Percentiles rank a stretch among this genome's conserved stretches.
Evolutionary conservation across 2,113 vertebrate species (phyloP).

Genomic region (Sinocyclocheilus anshuiensis): DNA sequence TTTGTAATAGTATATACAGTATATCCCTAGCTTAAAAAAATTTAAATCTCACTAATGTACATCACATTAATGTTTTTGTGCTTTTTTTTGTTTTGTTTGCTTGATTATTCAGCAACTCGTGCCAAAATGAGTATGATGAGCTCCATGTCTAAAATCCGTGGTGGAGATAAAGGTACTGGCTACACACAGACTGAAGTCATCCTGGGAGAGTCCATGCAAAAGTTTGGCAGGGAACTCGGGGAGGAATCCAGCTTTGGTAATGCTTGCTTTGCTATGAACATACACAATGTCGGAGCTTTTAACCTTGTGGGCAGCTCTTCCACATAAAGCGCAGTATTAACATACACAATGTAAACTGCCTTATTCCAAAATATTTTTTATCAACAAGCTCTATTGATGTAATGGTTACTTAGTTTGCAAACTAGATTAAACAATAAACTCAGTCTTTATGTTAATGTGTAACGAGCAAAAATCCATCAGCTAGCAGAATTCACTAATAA

Average conservation of each 20-base stretch:
- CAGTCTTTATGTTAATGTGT: background rate
- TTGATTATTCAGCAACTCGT: constrained; percentile 84
- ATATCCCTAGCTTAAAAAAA: background rate
- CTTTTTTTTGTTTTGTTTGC: constrained; percentile 42
- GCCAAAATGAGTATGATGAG: constrained; percentile 99
- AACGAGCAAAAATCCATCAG: background rate
- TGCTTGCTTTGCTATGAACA: background rate
- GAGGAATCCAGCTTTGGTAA: constrained; percentile 96
- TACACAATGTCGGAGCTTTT: background rate
- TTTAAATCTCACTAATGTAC: background rate
- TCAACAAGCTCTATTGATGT: background rate
- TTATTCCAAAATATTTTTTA: background rate
- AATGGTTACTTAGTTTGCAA: background rate
- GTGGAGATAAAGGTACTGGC: constrained; percentile 94
- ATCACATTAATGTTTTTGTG: too few relatives aligned
- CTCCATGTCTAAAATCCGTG: constrained; percentile 99
- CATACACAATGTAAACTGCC: background rate
- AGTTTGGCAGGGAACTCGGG: constrained; percentile 92
- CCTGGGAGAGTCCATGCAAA: constrained; percentile 93
- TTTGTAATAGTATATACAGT: background rate
- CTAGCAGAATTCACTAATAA: background rate
- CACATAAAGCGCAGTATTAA: background rate
- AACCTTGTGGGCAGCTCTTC: background rate
- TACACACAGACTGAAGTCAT: constrained; percentile 93
- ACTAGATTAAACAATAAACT: background rate